phyloP scores from a whole-genome alignment of 2,888 invertebrate genomes.

The Cerceris ruficornis region DNA sequence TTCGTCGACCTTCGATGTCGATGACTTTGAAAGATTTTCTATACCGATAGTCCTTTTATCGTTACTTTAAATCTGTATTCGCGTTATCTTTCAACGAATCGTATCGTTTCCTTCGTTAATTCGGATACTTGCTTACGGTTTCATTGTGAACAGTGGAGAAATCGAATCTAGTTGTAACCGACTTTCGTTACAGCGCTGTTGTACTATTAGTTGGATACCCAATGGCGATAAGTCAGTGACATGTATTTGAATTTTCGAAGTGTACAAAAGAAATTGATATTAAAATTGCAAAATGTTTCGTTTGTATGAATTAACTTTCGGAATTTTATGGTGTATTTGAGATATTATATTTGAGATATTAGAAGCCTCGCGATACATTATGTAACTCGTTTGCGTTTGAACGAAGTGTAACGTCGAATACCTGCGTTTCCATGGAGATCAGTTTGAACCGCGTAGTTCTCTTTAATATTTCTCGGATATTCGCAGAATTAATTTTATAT shows the following conservation, averaged over 20 bases:
- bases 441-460: conserved; percentile 44
- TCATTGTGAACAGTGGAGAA: background rate
- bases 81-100: too few species aligned
- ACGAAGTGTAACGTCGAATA: conserved; percentile 9
- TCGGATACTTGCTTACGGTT: too few species aligned
- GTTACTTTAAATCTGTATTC: too few species aligned
- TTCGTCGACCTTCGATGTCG: background rate
- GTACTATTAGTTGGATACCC: background rate
- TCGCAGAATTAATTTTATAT: conserved; percentile 45
- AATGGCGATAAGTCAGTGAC: background rate
- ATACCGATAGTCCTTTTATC: background rate
- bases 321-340: too few species aligned
- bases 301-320: background rate
- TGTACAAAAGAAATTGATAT: background rate
- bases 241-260: conserved; percentile 1
- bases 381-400: background rate
- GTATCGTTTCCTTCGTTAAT: too few species aligned
- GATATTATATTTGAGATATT: too few species aligned
- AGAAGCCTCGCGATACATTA: too few species aligned
- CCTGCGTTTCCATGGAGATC: conserved; percentile 63
- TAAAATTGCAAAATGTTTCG: background rate
- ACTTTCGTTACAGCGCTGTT: background rate
- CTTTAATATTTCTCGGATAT: conserved; percentile 48
- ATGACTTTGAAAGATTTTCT: background rate
- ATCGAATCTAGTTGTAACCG: background rate